A percentile compares a stretch with the other conserved stretches of the same genome.
Conservation (phyloP, 2,797 vertebrate genomes). For the Bovichtus variegatus region DNA sequence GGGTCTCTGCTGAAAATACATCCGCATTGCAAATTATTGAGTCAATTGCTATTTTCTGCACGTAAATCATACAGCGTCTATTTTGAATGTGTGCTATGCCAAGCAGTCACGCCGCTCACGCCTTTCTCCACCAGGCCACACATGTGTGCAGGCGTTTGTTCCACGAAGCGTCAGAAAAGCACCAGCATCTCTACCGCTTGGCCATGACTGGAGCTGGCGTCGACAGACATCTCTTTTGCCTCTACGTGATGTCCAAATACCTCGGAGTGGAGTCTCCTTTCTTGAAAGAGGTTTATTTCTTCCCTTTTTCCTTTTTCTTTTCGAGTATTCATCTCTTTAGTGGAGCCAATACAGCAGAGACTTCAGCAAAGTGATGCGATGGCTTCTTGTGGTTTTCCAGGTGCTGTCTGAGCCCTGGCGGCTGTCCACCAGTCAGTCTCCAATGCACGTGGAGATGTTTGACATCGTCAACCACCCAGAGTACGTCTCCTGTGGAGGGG, state of each 20-base stretch:
- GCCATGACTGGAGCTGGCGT: conserved; percentile 91
- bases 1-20: not conserved
- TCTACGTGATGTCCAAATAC: conserved; percentile 91
- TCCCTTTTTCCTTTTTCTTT: not conserved
- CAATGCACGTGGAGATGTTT: conserved; percentile 89
- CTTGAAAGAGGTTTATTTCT: conserved; percentile 87
- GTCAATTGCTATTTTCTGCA: not conserved
- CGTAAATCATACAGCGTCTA: not conserved
- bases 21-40: not conserved
- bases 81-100: conserved; percentile 1
- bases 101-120: not conserved
- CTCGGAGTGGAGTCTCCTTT: conserved; percentile 90
- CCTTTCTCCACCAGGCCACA: conserved; percentile 65
- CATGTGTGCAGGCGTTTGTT: conserved; percentile 85
- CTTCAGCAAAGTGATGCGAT: not conserved
- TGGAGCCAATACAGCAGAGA: not conserved
- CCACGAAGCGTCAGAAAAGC: conserved; percentile 86
- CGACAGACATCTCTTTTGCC: conserved; percentile 93
- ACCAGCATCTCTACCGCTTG: conserved; percentile 88
- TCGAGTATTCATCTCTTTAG: not conserved
- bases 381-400: conserved; percentile 62
- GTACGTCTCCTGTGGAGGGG: conserved; percentile 91
- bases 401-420: conserved; percentile 90
- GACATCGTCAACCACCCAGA: conserved; percentile 90
- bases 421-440: conserved; percentile 91